These are phyloP conservation scores for Microchrysa polita DNA, from an alignment of 2,888 invertebrate genomes.

Conservation along the genomic window DNA sequence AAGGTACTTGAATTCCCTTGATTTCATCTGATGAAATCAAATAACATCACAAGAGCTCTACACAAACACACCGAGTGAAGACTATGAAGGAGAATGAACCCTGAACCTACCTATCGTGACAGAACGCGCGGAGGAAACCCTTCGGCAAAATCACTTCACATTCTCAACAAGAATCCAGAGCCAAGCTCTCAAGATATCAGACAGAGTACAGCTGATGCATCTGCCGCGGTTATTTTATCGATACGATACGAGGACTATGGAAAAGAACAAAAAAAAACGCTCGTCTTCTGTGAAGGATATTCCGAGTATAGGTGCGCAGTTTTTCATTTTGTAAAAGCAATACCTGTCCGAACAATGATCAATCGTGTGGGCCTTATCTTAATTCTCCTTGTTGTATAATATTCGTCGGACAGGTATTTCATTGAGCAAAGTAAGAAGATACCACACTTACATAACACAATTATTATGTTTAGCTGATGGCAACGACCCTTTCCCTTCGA, in stretches of 20 bases:
- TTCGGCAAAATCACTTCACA: no score
- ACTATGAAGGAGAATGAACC: no score
- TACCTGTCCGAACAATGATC: slow-evolving; percentile 41
- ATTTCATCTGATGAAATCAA: no score
- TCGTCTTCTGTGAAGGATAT: slow-evolving; percentile 17
- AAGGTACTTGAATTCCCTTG: no score
- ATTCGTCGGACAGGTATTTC: slow-evolving; percentile 37
- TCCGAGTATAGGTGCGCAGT: background rate
- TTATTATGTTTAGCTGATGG: no score
- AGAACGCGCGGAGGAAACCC: no score
- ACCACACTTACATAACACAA: background rate
- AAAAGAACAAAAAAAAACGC: slow-evolving; percentile 15
- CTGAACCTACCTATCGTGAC: no score
- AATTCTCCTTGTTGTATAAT: slow-evolving; percentile 33
- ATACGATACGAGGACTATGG: background rate
- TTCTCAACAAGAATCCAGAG: no score
- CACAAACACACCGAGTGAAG: no score
- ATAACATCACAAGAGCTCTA: no score
- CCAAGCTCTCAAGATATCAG: slow-evolving; percentile 19
- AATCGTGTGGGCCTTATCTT: slow-evolving; percentile 41
- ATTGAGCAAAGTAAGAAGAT: slow-evolving; percentile 43
- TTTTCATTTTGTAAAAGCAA: slow-evolving; percentile 38
- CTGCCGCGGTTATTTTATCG: slow-evolving; percentile 24
- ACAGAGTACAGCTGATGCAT: slow-evolving; percentile 40
- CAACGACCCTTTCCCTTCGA: slow-evolving; percentile 3